Evolutionary conservation across 2,797 vertebrate species (phyloP).

Genomic region (Eulemur rubriventer): DNA sequence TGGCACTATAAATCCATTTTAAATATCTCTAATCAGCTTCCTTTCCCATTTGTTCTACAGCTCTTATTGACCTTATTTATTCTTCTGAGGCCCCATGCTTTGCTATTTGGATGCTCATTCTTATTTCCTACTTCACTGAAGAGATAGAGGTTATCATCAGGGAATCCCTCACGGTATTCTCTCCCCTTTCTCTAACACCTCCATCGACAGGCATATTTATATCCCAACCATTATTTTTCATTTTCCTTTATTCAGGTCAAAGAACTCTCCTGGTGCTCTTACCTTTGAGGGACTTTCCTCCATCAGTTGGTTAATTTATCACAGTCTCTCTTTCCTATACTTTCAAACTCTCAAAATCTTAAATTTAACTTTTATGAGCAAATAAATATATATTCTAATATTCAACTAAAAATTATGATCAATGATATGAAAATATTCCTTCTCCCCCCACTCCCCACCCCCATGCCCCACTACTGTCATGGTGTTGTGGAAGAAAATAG

Average conservation of each 20-base stretch:
- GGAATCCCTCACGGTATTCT: neutral
- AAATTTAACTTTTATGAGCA: neutral
- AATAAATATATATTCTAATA: neutral
- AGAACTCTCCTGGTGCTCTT: neutral
- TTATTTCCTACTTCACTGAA: neutral
- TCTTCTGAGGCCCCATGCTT: neutral
- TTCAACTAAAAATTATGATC: neutral
- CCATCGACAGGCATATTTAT: neutral
- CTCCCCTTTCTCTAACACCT: neutral
- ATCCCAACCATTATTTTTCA: neutral
- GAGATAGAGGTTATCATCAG: neutral
- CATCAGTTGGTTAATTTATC: neutral
- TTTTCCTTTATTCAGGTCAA: neutral
- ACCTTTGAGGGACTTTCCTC: neutral
- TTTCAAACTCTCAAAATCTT: slow-evolving; percentile 8
- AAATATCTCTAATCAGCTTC: neutral
- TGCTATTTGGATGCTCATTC: neutral
- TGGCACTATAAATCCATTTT: neutral
- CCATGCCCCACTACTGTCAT: rapidly evolving
- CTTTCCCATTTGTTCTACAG: neutral
- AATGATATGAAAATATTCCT: neutral
- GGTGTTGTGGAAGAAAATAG: neutral
- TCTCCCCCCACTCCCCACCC: too few species aligned
- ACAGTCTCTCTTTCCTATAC: neutral
- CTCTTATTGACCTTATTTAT: neutral